Conservation (phyloP, 2,797 vertebrate species). For the Lutjanus argentimaculatus region DNA sequence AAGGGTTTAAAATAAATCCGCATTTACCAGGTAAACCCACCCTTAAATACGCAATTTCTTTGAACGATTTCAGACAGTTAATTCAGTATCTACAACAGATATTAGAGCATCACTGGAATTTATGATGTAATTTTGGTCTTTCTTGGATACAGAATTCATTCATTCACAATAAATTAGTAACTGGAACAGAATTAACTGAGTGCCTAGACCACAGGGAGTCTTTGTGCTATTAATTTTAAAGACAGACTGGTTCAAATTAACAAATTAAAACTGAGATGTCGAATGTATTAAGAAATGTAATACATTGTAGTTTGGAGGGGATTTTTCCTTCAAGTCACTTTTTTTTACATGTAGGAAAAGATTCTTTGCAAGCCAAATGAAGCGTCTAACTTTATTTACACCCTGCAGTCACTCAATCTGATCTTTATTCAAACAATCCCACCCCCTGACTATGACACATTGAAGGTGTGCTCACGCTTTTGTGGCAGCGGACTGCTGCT, state of each 20-base stretch:
- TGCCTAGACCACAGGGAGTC: background rate
- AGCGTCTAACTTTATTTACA: background rate
- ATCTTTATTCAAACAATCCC: background rate
- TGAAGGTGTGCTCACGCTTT: slow-evolving; percentile 94
- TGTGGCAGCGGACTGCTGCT: slow-evolving; percentile 96
- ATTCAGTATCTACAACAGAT: background rate
- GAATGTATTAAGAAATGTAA: background rate
- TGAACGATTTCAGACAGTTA: background rate
- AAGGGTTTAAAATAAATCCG: no score
- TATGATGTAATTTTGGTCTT: background rate
- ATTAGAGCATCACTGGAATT: background rate
- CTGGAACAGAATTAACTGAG: background rate
- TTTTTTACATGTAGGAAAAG: background rate
- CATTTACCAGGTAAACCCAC: no score
- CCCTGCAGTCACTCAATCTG: background rate
- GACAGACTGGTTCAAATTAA: background rate
- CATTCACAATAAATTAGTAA: background rate
- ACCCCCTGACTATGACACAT: slow-evolving; percentile 90
- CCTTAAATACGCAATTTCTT: no score
- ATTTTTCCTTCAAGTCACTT: background rate
- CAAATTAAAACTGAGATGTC: background rate
- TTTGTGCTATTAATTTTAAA: background rate
- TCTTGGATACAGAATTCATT: background rate
- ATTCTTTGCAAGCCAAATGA: background rate
- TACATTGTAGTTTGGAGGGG: background rate